Evolutionary conservation across 2,113 vertebrate genomes (phyloP).

Genomic region (Leptodactylus fuscus): DNA sequence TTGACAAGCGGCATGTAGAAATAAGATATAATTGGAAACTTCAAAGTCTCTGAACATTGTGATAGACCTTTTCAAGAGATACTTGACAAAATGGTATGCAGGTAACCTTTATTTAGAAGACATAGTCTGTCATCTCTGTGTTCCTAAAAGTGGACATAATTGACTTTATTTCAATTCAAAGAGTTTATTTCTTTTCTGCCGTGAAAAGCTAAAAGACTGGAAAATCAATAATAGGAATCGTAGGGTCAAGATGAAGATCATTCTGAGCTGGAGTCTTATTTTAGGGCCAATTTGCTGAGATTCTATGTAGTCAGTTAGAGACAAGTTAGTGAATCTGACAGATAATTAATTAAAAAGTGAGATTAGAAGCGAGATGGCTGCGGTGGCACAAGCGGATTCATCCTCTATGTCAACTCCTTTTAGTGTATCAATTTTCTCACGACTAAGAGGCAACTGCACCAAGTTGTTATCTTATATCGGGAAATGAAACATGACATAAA

Average conservation of each 20-base stretch:
- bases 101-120: slow-evolving; percentile 1
- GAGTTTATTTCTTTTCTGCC: slow-evolving; percentile 60
- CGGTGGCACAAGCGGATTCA: slow-evolving; percentile 66
- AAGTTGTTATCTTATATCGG: slow-evolving; percentile 70
- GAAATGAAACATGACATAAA: slow-evolving; percentile 76
- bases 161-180: slow-evolving; percentile 22
- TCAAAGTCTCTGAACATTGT: neutral
- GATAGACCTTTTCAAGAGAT: slow-evolving; percentile 14
- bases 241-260: slow-evolving; percentile 70
- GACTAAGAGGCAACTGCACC: slow-evolving; percentile 62
- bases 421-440: slow-evolving; percentile 63
- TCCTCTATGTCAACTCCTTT: slow-evolving; percentile 70
- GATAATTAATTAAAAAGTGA: slow-evolving; percentile 77
- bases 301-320: slow-evolving; percentile 63
- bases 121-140: slow-evolving; percentile 17
- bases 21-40: slow-evolving; percentile 12
- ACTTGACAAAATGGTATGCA: rapidly evolving
- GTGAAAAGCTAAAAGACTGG: slow-evolving; percentile 69
- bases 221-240: slow-evolving; percentile 72
- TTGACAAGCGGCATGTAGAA: neutral
- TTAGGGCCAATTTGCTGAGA: slow-evolving; percentile 71
- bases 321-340: slow-evolving; percentile 74
- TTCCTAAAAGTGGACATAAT: slow-evolving; percentile 18
- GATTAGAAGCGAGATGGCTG: slow-evolving; percentile 68
- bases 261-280: slow-evolving; percentile 69